These are phyloP conservation scores for Thalassarche chlororhynchos DNA, from an alignment of 2,113 vertebrate species.

Conservation along the genomic window DNA sequence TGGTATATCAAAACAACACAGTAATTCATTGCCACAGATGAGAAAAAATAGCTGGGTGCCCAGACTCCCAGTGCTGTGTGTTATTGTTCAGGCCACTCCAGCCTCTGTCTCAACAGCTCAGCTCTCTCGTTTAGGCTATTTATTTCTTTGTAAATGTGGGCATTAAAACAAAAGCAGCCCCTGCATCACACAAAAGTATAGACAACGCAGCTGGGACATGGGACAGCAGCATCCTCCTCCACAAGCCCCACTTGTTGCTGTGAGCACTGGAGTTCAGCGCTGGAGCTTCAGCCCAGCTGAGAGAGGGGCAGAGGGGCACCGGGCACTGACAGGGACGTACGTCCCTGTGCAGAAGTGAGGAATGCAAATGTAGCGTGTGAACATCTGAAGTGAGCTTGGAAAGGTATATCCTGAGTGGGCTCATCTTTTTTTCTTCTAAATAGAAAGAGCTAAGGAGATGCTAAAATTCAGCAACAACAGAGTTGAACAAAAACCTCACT, in stretches of 20 bases:
- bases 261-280: background rate
- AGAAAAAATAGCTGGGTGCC: background rate
- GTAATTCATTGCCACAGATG: background rate
- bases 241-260: background rate
- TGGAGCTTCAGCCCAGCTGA: background rate
- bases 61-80: background rate
- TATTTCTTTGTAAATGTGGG: background rate
- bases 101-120: background rate
- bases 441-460: background rate
- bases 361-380: background rate
- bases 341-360: background rate
- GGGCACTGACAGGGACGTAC: rapidly evolving
- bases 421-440: background rate
- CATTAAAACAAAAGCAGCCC: background rate
- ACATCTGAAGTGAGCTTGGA: background rate
- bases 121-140: background rate
- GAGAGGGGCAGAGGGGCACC: background rate
- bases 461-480: background rate
- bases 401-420: background rate
- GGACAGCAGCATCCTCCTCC: background rate
- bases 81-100: background rate
- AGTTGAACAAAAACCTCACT: background rate
- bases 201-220: background rate
- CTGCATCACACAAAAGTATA: background rate
- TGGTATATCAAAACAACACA: background rate